A percentile compares a stretch with the other conserved stretches of the same genome.
phyloP scores from a whole-genome alignment of 1,140 invertebrate genomes.

The Heterodera schachtii region DNA sequence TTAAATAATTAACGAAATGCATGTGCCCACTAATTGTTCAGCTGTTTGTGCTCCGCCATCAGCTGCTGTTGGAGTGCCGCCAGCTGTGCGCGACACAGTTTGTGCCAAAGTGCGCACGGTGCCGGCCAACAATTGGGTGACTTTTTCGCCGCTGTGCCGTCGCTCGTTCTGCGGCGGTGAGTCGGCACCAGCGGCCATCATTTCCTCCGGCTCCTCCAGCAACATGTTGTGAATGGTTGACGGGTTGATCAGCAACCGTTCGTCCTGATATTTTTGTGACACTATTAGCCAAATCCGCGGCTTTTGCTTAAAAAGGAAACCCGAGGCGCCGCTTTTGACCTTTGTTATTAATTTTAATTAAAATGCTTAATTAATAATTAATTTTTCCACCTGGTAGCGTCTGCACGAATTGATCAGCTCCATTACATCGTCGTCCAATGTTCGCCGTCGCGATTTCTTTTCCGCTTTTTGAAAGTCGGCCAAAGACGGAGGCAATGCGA shows the following conservation, averaged over 20 bases:
- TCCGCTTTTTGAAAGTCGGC: conserved; percentile 11
- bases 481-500: neutral
- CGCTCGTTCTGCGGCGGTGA: neutral
- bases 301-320: no score
- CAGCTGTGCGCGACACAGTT: conserved; percentile 47
- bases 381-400: conserved; percentile 51
- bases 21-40: neutral
- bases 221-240: conserved; percentile 33
- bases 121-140: conserved; percentile 30
- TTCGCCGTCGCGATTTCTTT: conserved; percentile 35
- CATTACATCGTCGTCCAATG: conserved; percentile 60
- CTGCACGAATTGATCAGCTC: conserved; percentile 60
- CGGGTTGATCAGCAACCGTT: conserved; percentile 35
- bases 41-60: neutral
- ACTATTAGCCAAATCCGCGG: neutral
- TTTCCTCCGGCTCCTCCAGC: conserved; percentile 26
- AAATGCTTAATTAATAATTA: no score
- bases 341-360: no score
- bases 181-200: neutral
- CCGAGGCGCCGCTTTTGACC: no score
- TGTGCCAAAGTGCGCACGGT: conserved; percentile 53
- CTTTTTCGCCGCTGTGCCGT: conserved; percentile 26
- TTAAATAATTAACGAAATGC: neutral
- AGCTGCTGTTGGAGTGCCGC: neutral
- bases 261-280: conserved; percentile 22